Evolutionary conservation across 2,113 vertebrate genomes (phyloP), one percentile per base, ranked within the genome.

Genomic region (Synodontis membranacea): DNA sequence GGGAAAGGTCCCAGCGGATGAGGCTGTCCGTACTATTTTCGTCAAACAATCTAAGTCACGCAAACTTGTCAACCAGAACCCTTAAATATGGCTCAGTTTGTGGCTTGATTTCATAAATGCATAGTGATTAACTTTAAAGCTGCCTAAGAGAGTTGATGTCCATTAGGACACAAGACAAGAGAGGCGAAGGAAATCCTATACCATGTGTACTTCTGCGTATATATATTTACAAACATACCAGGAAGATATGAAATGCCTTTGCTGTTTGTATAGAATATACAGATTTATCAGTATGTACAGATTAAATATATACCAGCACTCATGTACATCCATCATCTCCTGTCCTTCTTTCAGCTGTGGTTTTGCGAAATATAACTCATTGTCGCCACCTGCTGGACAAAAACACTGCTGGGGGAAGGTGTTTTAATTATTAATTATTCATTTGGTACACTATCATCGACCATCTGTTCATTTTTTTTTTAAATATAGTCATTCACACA

Each of bases 1-100:
- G 82, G 97, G 96, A 21, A 94, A 88, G 68, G 90, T 92, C 46
- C 90, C 91, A 0, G 83, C 78, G 37, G 68, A 52, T 21, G 91
- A 92, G 74, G 9, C 92, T 0, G 87, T 93, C 5, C 74, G 92
- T 60, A 88, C 86, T 84, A 39, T 83, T 34, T 28, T 60, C 9
- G 83, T 82, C 42, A 82, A 75, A 34, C 34, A 34, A 17, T 31
- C 34, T 12, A 31, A 34, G 4, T 7, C 34, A 10, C 39, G 42
- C 8, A 76, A 64, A n/a, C 54, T 60, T 17, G 14, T 78, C 23
- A 54, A 15, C 25, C 58, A 60, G 46, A 42, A 34, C 5, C 80
- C 81, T 62, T 86, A 74, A 62, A 46, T 68, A 58, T 42, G 28
- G 19, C 28, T 42, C 42, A 8, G 23, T 5, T 28, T 81, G 19